Evolutionary conservation across 2,888 invertebrate genomes (phyloP), one percentile per base, ranked within the genome.

Genomic region (Bursaphelenchus okinawaensis): DNA sequence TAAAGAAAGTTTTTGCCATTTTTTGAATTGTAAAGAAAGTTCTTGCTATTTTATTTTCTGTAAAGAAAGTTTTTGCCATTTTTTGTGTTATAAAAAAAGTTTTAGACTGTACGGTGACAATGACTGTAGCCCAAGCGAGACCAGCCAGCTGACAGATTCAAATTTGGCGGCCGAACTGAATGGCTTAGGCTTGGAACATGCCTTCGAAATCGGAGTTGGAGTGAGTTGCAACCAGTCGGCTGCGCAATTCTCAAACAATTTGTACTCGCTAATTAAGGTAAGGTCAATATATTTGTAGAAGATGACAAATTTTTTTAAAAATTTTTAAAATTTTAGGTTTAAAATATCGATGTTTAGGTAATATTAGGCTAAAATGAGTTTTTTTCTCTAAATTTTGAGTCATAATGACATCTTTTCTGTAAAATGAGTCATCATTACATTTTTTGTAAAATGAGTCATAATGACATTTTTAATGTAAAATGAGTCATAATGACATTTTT

Each of bases 131-230:
- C 19, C 62, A 22, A 31, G 28, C n/a, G 24, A 23, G 23, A 55
- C 19, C 4, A 29, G 67, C 27, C 16, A 19, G 60, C 9, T 68
- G 9, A 22, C 66, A 8, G 68, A 3, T n/a, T 19, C 67, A 51
- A 22, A 24, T 12, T 55, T 67, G 0, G 58, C 69, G 0, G 50
- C 62, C 19, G 57, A 26, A 20, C 54, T 69, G 20, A 67, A 69
- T 51, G 29, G 27, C 54, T 65, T 79, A 51, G 65, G 68, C 29
- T 61, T 78, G 55, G 64, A 63, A 1, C 59, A 65, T 7, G 66
- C 75, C 7, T 79, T 79, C 63, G 74, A 79, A 65, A 63, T 79
- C 62, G 79, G 79, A 62, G 67, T 79, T 23, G 71, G 68, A 4
- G 55, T 79, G 16, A 78, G 79, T 12, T 73, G 73, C 57, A 56